A percentile compares a stretch with the other conserved stretches of the same genome.
Evolutionary conservation across 2,113 vertebrate genomes (phyloP).

Genomic region (Ictidomys tridecemlineatus): DNA sequence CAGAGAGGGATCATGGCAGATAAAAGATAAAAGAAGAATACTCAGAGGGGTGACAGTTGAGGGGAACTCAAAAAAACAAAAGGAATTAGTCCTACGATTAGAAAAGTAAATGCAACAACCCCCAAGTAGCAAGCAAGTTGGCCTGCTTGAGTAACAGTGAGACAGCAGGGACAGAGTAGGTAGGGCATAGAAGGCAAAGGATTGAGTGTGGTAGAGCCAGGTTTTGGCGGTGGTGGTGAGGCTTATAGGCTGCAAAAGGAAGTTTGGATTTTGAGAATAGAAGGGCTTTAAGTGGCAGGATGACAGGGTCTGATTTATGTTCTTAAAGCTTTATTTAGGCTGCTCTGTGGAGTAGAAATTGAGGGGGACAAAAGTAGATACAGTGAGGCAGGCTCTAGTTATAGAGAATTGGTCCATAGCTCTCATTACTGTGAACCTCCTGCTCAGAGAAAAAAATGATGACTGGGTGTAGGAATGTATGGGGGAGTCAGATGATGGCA

Average conservation of each 20-base stretch:
- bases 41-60: background rate
- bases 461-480: background rate
- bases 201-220: background rate
- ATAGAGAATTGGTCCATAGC: background rate
- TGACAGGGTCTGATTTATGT: background rate
- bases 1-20: background rate
- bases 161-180: background rate
- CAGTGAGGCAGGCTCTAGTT: background rate
- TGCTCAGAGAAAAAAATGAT: background rate
- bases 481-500: background rate
- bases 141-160: background rate
- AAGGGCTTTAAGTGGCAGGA: background rate
- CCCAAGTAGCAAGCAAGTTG: too few species aligned
- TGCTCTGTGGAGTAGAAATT: background rate
- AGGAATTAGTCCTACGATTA: background rate
- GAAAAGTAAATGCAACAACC: background rate
- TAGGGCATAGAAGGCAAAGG: too few species aligned
- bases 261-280: background rate
- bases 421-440: background rate
- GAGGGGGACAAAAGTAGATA: background rate
- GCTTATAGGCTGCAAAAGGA: background rate
- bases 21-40: background rate
- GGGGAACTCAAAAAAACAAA: too few species aligned
- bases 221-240: rapidly evolving
- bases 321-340: background rate